These are phyloP conservation scores for Trachemys scripta DNA, from an alignment of 2,113 vertebrate species.

Conservation along the genomic window DNA sequence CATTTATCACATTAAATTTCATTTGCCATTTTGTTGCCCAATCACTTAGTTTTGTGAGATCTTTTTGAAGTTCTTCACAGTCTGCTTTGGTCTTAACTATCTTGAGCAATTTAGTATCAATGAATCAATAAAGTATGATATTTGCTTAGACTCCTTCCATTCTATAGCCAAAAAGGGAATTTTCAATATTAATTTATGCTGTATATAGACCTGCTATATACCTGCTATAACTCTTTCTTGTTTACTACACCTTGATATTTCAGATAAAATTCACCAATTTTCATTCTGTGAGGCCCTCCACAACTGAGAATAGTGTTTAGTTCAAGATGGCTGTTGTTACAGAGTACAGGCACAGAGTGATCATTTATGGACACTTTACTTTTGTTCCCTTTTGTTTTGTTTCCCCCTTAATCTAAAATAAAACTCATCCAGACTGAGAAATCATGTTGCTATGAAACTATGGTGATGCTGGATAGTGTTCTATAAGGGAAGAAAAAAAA, in stretches of 20 bases:
- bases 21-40: too few species aligned
- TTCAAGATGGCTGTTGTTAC: background rate
- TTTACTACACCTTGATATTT: background rate
- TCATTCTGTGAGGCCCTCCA: background rate
- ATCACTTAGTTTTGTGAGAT: too few species aligned
- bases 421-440: background rate
- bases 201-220: background rate
- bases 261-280: background rate
- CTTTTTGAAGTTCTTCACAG: too few species aligned
- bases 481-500: background rate
- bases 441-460: background rate
- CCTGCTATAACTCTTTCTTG: background rate
- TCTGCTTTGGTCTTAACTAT: too few species aligned
- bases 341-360: background rate
- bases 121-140: accelerated
- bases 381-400: background rate
- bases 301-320: background rate
- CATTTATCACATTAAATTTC: too few species aligned
- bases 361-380: background rate
- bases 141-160: background rate
- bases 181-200: background rate
- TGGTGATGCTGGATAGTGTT: background rate
- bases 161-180: background rate
- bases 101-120: too few species aligned
- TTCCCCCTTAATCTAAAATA: background rate